Evolutionary conservation across 2,113 vertebrate species (phyloP).

Genomic region (Pseudonaja textilis): DNA sequence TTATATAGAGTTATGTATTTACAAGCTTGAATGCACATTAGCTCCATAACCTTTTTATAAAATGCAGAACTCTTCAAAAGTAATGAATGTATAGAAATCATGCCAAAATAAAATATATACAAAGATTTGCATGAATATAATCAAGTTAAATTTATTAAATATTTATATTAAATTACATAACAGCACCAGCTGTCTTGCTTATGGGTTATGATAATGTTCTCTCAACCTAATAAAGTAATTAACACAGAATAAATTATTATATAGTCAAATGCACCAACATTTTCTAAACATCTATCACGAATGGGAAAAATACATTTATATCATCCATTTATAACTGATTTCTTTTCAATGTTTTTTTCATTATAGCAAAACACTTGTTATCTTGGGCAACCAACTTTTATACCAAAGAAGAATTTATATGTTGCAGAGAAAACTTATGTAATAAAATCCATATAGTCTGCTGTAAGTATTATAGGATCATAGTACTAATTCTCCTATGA

Average conservation of each 20-base stretch:
- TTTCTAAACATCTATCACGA: slow-evolving; percentile 48
- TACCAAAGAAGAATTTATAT: background rate
- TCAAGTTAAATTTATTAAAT: slow-evolving; percentile 58
- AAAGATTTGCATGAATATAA: slow-evolving; percentile 39
- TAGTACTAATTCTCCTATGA: background rate
- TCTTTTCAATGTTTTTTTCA: slow-evolving; percentile 17
- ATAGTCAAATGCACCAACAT: slow-evolving; percentile 56
- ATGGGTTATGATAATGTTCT: slow-evolving; percentile 49
- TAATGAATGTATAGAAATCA: background rate
- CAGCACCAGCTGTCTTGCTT: slow-evolving; percentile 64
- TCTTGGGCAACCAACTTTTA: background rate
- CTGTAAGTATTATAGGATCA: background rate
- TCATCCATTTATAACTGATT: slow-evolving; percentile 27
- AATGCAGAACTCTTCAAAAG: background rate
- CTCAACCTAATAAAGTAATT: slow-evolving; percentile 66
- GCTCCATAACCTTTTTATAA: background rate
- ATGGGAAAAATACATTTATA: slow-evolving; percentile 43
- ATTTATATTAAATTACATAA: slow-evolving; percentile 63
- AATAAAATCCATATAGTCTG: background rate
- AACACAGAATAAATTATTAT: slow-evolving; percentile 68
- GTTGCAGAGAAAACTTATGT: background rate
- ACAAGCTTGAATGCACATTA: background rate
- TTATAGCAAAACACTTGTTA: background rate
- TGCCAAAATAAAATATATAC: slow-evolving; percentile 23
- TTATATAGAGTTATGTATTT: background rate